Percentiles rank a stretch among this genome's conserved stretches.
phyloP scores from a whole-genome alignment of 2,113 vertebrate species.

The Bambusicola thoracicus region DNA sequence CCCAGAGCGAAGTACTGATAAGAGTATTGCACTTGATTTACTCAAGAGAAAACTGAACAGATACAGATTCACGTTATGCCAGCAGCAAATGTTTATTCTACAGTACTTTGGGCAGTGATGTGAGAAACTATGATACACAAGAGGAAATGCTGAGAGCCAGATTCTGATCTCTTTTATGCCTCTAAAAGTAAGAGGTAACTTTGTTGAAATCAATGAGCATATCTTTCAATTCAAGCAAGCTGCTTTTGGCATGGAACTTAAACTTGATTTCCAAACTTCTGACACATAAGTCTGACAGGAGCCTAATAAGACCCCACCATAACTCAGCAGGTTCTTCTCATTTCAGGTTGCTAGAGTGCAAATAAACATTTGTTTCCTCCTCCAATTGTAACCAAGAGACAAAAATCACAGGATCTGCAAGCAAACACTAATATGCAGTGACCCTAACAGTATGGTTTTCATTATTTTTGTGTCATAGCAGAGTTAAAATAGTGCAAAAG shows the following conservation, averaged over 20 bases:
- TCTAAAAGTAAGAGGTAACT: neutral
- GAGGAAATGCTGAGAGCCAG: neutral
- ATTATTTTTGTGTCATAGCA: neutral
- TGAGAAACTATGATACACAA: constrained; percentile 22
- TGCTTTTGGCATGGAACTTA: neutral
- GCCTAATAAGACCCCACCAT: neutral
- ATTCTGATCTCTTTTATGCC: neutral
- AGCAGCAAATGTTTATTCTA: constrained; percentile 18
- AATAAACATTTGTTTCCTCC: neutral
- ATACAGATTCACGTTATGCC: neutral
- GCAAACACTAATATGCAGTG: neutral
- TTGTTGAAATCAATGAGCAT: neutral
- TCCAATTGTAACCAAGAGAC: neutral
- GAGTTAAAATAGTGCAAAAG: neutral
- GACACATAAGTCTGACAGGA: neutral
- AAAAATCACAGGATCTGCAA: neutral
- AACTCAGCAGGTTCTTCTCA: neutral
- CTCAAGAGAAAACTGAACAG: neutral
- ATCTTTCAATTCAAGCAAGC: neutral
- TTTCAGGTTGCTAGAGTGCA: neutral
- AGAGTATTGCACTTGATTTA: neutral
- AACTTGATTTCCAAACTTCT: neutral
- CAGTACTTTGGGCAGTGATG: constrained; percentile 3
- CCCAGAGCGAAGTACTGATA: neutral
- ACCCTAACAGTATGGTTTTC: neutral